Conservation (phyloP, 2,797 vertebrate species). For the Allobates femoralis region DNA sequence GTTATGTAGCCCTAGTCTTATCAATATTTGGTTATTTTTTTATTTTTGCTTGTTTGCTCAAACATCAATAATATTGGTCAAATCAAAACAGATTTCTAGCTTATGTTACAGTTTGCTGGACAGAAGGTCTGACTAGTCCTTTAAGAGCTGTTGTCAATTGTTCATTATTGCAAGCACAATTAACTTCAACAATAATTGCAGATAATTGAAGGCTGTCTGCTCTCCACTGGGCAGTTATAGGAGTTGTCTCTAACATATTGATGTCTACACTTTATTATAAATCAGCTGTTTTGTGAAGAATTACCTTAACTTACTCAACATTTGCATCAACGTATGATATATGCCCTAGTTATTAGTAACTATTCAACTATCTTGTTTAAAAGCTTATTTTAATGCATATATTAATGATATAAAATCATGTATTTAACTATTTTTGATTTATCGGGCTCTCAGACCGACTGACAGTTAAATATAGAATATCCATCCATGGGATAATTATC, state of each 20-base stretch:
- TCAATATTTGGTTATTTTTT: background rate
- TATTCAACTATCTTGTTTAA: background rate
- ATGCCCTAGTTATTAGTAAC: background rate
- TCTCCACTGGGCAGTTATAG: conserved; percentile 32
- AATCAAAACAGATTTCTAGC: background rate
- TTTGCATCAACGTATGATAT: background rate
- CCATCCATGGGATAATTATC: conserved; percentile 46
- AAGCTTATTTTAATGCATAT: background rate
- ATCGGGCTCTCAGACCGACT: conserved; percentile 23
- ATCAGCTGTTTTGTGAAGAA: background rate
- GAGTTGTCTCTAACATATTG: background rate
- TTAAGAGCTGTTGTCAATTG: conserved; percentile 6
- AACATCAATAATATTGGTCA: background rate
- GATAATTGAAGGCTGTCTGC: conserved; percentile 29
- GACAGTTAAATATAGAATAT: conserved; percentile 47
- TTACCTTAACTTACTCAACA: background rate
- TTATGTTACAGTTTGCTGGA: background rate
- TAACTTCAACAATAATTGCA: conserved; percentile 37
- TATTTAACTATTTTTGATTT: conserved; percentile 34
- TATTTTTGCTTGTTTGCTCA: background rate
- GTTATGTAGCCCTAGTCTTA: background rate
- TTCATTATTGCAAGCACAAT: conserved; percentile 26
- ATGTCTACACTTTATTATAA: background rate
- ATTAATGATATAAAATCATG: conserved; percentile 10
- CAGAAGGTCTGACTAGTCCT: background rate